phyloP scores from a whole-genome alignment of 2,797 vertebrate species.

The Liasis olivaceus region DNA sequence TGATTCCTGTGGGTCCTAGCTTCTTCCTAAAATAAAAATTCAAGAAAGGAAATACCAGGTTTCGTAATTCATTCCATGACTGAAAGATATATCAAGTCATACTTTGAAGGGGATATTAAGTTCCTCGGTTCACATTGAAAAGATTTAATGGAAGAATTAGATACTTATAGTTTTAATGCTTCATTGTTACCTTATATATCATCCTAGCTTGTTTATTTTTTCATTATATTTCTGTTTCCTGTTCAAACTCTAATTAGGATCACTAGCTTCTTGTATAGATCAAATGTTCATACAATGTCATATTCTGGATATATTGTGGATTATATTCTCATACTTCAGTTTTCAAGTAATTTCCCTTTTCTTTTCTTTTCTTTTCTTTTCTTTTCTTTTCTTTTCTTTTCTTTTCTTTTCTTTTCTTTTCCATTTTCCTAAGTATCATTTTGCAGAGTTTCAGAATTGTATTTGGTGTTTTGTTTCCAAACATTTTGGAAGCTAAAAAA shows the following conservation, averaged over 20 bases:
- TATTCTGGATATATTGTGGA: slow-evolving; percentile 6
- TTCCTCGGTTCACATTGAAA: not conserved
- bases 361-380: not conserved
- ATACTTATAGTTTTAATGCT: not conserved
- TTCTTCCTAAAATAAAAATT: not conserved
- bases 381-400: not conserved
- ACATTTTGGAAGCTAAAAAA: not conserved
- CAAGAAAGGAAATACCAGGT: not conserved
- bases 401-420: no score
- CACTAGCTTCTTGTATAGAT: not conserved
- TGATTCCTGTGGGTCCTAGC: not conserved
- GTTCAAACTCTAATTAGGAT: slow-evolving; percentile 6
- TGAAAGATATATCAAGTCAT: not conserved
- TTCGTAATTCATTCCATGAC: not conserved
- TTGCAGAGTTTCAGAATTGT: slow-evolving; percentile 5
- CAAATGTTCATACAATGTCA: slow-evolving; percentile 2
- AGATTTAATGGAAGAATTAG: not conserved
- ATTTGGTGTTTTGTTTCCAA: not conserved
- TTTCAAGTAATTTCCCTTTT: slow-evolving; percentile 1
- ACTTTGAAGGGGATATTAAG: not conserved
- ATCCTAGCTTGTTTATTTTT: not conserved
- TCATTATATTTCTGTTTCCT: not conserved
- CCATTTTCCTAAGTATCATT: not conserved
- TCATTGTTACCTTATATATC: not conserved
- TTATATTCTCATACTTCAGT: slow-evolving; percentile 13